Evolutionary conservation across 2,888 invertebrate genomes (phyloP), one percentile per base, ranked within the genome.

Genomic region (Drosophila pseudotakahashii): DNA sequence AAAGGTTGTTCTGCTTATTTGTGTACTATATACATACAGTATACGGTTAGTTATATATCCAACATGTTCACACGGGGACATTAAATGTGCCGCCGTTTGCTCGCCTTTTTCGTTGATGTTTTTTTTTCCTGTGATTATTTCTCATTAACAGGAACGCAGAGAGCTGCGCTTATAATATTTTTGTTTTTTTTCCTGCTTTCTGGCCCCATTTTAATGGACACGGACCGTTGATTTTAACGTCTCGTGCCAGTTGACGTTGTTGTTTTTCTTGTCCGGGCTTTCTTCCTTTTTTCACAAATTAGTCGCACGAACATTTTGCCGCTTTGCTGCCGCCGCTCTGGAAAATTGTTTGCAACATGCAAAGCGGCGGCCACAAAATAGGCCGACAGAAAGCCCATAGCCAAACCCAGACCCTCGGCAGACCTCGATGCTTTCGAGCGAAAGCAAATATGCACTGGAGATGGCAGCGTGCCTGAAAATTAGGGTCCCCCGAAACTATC

Each of bases 311-410:
- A 85, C 78, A 85, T 81, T 82, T 79, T 78, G 75, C 84, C 68
- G 83, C 64, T 64, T 74, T 81, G 78, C 73, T 71, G 71, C 69
- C 63, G 57, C 55, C 48, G 61, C 48, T 53, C 36, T 60, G 60
- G 81, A 75, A 83, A 84, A 84, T 83, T 78, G 85, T 81, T 84
- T 69, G 83, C 81, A 84, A 83, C 84, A 84, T 84, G 86, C 84
- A 84, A 84, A 81, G 78, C 67, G 47, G 72, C 48, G 76, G 74
- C 78, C 74, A 71, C 79, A 71, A 84, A 82, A 82, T 81, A 79
- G 81, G 81, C 83, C 76, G 69, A 52, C 66, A 73, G 47, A 39
- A 51, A 51, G 48, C 71, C 53, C 64, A 57, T 50, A 52, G 11
- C 54, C 44, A 61, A 52, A 57, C 51, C 58, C 45, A 57, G 45